Conservation (phyloP, 2,113 vertebrate species). For the Gorsachius goisagi region DNA sequence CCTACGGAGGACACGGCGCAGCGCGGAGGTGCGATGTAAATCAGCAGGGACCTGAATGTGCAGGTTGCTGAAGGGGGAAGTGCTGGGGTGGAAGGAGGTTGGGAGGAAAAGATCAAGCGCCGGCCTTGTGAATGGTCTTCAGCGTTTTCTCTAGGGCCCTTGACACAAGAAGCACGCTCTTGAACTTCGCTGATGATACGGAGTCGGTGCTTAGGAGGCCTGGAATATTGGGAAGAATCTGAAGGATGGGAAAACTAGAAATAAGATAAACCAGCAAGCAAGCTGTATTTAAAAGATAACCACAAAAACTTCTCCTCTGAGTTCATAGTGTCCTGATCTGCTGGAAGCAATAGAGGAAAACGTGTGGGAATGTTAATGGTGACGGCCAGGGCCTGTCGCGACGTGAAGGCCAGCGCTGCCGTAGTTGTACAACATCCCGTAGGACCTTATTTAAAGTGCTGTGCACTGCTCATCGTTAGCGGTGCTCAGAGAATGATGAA, state of each 20-base stretch:
- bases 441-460: not conserved
- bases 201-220: not conserved
- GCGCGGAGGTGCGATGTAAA: not conserved
- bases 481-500: not conserved
- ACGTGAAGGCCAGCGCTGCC: accelerated
- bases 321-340: not conserved
- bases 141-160: not conserved
- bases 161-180: not conserved
- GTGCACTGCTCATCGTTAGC: accelerated
- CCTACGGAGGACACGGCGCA: not conserved
- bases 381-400: not conserved
- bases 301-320: not conserved
- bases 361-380: not conserved
- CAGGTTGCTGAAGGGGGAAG: not conserved
- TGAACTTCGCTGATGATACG: not conserved
- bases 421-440: not conserved
- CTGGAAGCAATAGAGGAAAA: not conserved
- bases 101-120: no score
- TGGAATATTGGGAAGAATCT: not conserved
- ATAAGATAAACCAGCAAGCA: not conserved
- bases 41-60: not conserved
- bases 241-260: not conserved
- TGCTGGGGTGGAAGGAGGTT: not conserved
- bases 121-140: not conserved
- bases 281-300: not conserved